Evolutionary conservation across 2,888 invertebrate genomes (phyloP).

Genomic region (Metellina segmentata): DNA sequence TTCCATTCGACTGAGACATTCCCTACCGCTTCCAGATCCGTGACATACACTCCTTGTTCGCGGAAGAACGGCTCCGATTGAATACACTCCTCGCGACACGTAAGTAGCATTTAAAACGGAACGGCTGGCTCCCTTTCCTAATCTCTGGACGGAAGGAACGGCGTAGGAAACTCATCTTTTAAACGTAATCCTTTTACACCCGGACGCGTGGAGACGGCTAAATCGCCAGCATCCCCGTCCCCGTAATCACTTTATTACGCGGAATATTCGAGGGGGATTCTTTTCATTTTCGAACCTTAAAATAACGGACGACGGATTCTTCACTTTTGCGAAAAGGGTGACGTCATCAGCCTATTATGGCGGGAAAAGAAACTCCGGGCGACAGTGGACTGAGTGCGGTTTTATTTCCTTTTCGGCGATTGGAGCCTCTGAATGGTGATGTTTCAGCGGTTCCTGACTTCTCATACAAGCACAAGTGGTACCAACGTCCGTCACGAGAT

Average conservation of each 20-base stretch:
- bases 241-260: not conserved
- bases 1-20: no score
- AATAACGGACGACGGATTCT: not conserved
- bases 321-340: not conserved
- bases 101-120: no score
- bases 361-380: not conserved
- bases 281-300: not conserved
- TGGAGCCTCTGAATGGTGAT: no score
- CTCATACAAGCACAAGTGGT: no score
- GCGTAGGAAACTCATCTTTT: not conserved
- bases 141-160: not conserved
- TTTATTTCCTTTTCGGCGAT: no score
- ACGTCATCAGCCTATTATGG: not conserved
- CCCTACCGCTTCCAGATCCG: no score
- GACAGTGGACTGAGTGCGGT: no score
- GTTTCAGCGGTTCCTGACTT: no score
- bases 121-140: not conserved
- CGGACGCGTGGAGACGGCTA: not conserved
- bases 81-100: no score
- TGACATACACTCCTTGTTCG: no score
- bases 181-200: slow-evolving; percentile 25
- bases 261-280: not conserved
- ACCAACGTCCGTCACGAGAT: no score
- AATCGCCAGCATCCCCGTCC: not conserved
- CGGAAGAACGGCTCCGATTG: no score